Evolutionary conservation across 2,888 invertebrate species (phyloP).

Genomic region (Drosophila nr. fundita): DNA sequence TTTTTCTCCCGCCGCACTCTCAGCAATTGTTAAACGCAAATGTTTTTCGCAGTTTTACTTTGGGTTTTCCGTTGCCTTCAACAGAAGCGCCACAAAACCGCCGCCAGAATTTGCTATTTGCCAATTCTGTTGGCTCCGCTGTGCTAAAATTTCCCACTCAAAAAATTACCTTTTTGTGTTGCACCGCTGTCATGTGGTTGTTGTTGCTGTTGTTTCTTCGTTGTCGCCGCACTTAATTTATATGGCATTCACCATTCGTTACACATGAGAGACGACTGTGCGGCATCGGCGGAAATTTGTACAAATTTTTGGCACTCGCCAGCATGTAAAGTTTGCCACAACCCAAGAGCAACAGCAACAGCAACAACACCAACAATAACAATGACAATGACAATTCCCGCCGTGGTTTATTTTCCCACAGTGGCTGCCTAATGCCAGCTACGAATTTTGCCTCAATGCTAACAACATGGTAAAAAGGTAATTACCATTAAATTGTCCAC

Average conservation of each 20-base stretch:
- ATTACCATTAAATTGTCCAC: slow-evolving; percentile 67
- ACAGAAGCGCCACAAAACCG: slow-evolving; percentile 42
- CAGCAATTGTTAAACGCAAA: slow-evolving; percentile 55
- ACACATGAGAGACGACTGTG: slow-evolving; percentile 42
- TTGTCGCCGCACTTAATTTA: slow-evolving; percentile 73
- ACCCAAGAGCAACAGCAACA: slow-evolving; percentile 22
- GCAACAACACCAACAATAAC: slow-evolving; percentile 33
- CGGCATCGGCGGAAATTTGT: slow-evolving; percentile 59
- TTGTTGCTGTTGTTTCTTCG: slow-evolving; percentile 33
- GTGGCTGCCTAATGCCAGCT: slow-evolving; percentile 58
- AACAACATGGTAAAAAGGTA: slow-evolving; percentile 67
- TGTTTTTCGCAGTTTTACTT: slow-evolving; percentile 51
- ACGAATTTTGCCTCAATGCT: slow-evolving; percentile 69
- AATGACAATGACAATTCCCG: slow-evolving; percentile 64
- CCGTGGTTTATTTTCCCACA: slow-evolving; percentile 62
- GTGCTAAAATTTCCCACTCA: slow-evolving; percentile 61
- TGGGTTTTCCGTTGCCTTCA: slow-evolving; percentile 37
- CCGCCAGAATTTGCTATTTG: slow-evolving; percentile 38
- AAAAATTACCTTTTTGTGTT: slow-evolving; percentile 76
- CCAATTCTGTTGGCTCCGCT: slow-evolving; percentile 5
- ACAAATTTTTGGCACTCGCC: slow-evolving; percentile 74
- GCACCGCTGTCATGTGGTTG: slow-evolving; percentile 73
- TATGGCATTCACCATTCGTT: slow-evolving; percentile 70
- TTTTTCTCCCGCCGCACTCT: slow-evolving; percentile 3
- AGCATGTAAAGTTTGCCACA: slow-evolving; percentile 43